Base-by-base conservation (phyloP, 2,888 invertebrate species). In the Himalopsyche kuldschensis region DNA sequence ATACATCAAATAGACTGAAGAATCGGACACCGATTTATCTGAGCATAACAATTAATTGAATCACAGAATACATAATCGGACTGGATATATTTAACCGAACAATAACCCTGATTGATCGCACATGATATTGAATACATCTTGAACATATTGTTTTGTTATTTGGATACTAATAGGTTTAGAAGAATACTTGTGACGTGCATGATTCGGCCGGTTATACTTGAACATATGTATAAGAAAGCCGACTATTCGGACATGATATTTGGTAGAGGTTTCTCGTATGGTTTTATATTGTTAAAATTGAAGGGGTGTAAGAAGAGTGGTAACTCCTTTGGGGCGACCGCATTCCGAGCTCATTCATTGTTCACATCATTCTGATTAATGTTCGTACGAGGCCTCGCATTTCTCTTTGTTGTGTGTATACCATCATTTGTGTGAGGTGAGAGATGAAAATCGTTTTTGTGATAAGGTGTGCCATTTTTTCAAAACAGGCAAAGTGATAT, bases 341-440 rank as follows among this genome's bases (percentile, higher is more conserved):
- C 69, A 69, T 69, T 69, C 69, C 27, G 10, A 15, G 69, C 69
- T 27, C 69, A 69, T 69, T 69, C 69, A 69, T 69, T 69, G 69
- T 69, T 69, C 69, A 69, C 69, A 69, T 69, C 69, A 69, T 69
- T 69, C 69, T 69, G 69, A 69, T 69, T 69, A 69, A 69, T 69
- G 69, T 27, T 69, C 27, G 27, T 69, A 11, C 24, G 69, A 24
- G 69, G 27, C 30, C 27, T 11, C 30, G 30, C 20, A 69, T 69
- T 69, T 69, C 69, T 69, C 69, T 69, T 30, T 27, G 27, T 30
- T 69, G 27, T 24, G 11, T 11, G 27, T 69, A 20, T n/a, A n/a
- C n/a, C n/a, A 15, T 27, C 15, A 30, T 69, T 27, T 15, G 27
- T 15, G 27, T 27, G 69, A 69, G 30, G 27, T 69, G 69, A 69